These are phyloP conservation scores for Meliscaeva auricollis DNA, from an alignment of 2,888 invertebrate genomes.

Conservation along the genomic window DNA sequence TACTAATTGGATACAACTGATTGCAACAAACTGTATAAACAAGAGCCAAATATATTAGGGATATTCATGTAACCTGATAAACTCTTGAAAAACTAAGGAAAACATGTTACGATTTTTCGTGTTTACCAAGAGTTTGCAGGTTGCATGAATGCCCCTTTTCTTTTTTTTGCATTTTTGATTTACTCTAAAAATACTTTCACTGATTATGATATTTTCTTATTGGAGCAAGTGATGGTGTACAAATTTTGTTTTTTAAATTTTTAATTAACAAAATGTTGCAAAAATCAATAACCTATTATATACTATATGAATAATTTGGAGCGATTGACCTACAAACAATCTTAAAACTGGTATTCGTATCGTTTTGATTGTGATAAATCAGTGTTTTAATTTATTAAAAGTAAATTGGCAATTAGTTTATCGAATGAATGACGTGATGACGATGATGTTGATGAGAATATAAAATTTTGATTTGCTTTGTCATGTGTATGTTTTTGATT, in stretches of 20 bases:
- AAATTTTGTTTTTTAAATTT: neutral
- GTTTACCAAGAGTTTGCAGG: too few relatives aligned
- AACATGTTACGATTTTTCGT: too few relatives aligned
- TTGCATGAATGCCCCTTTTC: too few relatives aligned
- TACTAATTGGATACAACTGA: too few relatives aligned
- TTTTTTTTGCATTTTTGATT: too few relatives aligned
- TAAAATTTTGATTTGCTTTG: neutral
- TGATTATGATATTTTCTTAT: too few relatives aligned
- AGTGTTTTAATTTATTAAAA: neutral
- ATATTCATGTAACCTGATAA: too few relatives aligned
- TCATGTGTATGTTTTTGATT: too few relatives aligned
- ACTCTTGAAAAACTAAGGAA: too few relatives aligned
- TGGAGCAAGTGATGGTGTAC: neutral
- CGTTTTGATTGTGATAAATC: neutral
- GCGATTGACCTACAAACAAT: slow-evolving; percentile 25
- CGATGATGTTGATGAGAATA: neutral
- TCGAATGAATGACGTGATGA: neutral
- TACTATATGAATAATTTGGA: slow-evolving; percentile 7
- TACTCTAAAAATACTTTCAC: too few relatives aligned
- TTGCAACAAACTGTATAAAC: too few relatives aligned
- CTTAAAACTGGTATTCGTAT: neutral
- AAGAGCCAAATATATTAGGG: too few relatives aligned
- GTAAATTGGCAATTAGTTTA: neutral
- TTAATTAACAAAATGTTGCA: neutral
- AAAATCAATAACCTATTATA: slow-evolving; percentile 12